These are phyloP conservation scores for Anaspis maculata DNA, from an alignment of 2,888 invertebrate genomes.

Conservation along the genomic window DNA sequence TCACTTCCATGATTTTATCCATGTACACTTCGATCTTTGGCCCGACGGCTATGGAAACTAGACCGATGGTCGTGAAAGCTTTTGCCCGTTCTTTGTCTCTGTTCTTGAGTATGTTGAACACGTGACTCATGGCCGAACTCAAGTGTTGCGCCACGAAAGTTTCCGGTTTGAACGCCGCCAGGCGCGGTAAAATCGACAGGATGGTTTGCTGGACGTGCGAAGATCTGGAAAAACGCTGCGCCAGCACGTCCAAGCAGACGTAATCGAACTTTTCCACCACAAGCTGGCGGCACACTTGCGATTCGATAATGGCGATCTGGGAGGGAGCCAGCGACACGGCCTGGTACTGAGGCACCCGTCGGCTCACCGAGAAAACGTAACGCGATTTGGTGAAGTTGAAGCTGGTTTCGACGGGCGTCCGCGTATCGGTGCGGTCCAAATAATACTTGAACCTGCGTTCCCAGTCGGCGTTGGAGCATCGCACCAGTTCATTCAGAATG, in stretches of 20 bases:
- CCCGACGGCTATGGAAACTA: conserved; percentile 83
- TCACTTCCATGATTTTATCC: conserved; percentile 76
- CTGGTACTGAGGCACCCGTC: conserved; percentile 38
- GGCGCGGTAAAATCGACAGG: conserved; percentile 76
- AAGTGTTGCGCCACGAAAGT: conserved; percentile 71
- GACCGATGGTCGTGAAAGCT: conserved; percentile 83
- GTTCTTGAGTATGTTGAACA: conserved; percentile 67
- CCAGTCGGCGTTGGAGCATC: conserved; percentile 85
- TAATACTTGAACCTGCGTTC: conserved; percentile 70
- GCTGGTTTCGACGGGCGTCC: conserved; percentile 26
- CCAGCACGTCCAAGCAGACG: conserved; percentile 71
- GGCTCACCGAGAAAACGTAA: conserved; percentile 36
- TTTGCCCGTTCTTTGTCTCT: conserved; percentile 78
- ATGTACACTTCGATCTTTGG: conserved; percentile 72
- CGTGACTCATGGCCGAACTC: conserved; percentile 64
- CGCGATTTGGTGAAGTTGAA: conserved; percentile 32
- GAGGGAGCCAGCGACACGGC: conserved; percentile 43
- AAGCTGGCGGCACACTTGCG: conserved; percentile 75
- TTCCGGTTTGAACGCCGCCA: conserved; percentile 87
- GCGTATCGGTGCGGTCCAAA: conserved; percentile 45
- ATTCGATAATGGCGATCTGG: conserved; percentile 66
- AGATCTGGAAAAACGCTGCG: conserved; percentile 55
- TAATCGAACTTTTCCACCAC: conserved; percentile 76
- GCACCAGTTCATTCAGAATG: conserved; percentile 86
- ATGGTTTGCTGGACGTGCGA: conserved; percentile 75